Conservation (phyloP, 2,113 vertebrate genomes). For the Sinocyclocheilus anshuiensis region DNA sequence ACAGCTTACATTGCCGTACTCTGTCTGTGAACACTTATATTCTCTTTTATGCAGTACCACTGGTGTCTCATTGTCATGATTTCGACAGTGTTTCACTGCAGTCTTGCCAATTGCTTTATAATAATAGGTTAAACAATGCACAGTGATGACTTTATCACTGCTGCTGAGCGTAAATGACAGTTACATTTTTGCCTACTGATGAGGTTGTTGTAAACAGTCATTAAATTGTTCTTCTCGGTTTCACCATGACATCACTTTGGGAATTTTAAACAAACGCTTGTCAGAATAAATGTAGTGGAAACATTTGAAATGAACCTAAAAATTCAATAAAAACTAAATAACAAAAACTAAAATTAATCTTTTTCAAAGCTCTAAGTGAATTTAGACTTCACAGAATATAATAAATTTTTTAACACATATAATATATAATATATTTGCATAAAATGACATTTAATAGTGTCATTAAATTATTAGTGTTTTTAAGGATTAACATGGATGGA, state of each 20-base stretch:
- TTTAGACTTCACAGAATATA: background rate
- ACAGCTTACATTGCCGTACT: conserved; percentile 16
- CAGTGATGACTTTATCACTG: background rate
- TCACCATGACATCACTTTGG: conserved; percentile 19
- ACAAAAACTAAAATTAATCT: background rate
- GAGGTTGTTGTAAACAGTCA: conserved; percentile 32
- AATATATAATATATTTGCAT: too few species aligned
- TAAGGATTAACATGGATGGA: background rate
- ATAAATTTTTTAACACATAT: too few species aligned
- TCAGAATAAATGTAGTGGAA: conserved; percentile 4
- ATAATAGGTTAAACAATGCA: conserved; percentile 40
- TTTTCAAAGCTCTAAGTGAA: background rate
- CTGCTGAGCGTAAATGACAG: conserved; percentile 23
- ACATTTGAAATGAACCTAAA: background rate
- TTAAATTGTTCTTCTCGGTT: conserved; percentile 24
- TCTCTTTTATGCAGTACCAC: conserved; percentile 11
- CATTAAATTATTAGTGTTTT: background rate
- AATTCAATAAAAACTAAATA: background rate
- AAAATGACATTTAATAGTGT: background rate
- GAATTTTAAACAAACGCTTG: conserved; percentile 20
- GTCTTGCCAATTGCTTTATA: conserved; percentile 13
- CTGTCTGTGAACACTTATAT: conserved; percentile 14
- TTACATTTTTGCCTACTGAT: conserved; percentile 11
- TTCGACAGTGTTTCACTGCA: conserved; percentile 29
- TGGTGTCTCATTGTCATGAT: conserved; percentile 41